These are phyloP conservation scores for Tokudaia tokunoshimensis DNA, from an alignment of 2,797 vertebrate genomes.

Conservation along the genomic window DNA sequence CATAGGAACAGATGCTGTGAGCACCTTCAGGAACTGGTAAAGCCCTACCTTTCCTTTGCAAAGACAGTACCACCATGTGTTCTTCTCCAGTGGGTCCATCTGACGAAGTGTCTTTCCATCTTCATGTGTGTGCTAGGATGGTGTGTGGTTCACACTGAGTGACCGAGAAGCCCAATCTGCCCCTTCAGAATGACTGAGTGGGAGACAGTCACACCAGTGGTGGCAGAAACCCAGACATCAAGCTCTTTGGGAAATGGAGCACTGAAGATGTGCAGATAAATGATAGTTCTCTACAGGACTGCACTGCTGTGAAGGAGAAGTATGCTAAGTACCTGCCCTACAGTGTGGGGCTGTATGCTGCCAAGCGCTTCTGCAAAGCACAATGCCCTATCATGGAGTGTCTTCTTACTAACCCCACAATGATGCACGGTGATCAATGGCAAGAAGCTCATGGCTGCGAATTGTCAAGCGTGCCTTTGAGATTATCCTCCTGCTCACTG, in stretches of 20 bases:
- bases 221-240: slow-evolving; percentile 97
- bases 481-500: slow-evolving; percentile 97
- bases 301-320: slow-evolving; percentile 97
- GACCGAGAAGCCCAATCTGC: background rate
- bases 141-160: background rate
- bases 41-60: background rate
- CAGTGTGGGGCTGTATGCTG: slow-evolving; percentile 96
- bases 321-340: slow-evolving; percentile 97
- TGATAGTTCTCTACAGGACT: slow-evolving; percentile 90
- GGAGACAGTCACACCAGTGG: slow-evolving; percentile 93
- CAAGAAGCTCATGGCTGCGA: slow-evolving; percentile 97
- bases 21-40: background rate
- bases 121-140: background rate
- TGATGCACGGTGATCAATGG: slow-evolving; percentile 99
- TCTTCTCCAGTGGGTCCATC: background rate
- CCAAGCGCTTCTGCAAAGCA: slow-evolving; percentile 97
- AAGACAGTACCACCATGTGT: background rate
- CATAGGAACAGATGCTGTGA: background rate
- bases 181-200: slow-evolving; percentile 92
- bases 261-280: slow-evolving; percentile 89
- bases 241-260: slow-evolving; percentile 97
- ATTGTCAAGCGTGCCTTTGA: slow-evolving; percentile 97
- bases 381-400: slow-evolving; percentile 97
- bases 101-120: background rate
- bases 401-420: slow-evolving; percentile 97